phyloP scores from a whole-genome alignment of 2,888 invertebrate genomes.

The Altica lythri region DNA sequence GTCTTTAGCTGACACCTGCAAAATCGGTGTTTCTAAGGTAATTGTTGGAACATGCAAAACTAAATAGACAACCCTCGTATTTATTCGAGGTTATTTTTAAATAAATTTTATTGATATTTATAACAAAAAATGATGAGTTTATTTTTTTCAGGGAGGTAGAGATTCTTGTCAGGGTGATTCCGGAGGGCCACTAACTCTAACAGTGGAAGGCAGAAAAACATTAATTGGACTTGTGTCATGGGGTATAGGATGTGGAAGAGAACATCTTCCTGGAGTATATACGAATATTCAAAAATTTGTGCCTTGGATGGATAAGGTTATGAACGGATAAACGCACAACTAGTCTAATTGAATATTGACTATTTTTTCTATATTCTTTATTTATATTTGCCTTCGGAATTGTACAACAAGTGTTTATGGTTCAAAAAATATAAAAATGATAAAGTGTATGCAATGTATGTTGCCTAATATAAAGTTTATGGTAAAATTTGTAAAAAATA shows the following conservation, averaged over 20 bases:
- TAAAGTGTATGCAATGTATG: background rate
- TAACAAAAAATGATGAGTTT: too few relatives aligned
- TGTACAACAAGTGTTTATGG: too few relatives aligned
- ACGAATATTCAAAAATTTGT: slow-evolving; percentile 92
- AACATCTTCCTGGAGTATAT: slow-evolving; percentile 88
- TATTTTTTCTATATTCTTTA: slow-evolving; percentile 4
- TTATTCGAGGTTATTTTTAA: too few relatives aligned
- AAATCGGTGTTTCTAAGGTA: too few relatives aligned
- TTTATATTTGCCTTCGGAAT: background rate
- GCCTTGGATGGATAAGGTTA: slow-evolving; percentile 87
- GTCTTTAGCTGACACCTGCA: too few relatives aligned
- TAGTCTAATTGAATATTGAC: slow-evolving; percentile 6
- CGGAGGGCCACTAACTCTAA: slow-evolving; percentile 86
- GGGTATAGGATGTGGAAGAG: slow-evolving; percentile 90
- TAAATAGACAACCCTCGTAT: too few relatives aligned
- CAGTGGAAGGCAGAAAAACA: slow-evolving; percentile 83
- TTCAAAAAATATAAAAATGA: too few relatives aligned
- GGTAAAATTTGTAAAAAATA: background rate
- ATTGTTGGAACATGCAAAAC: too few relatives aligned
- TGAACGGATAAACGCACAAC: slow-evolving; percentile 59
- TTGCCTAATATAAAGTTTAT: background rate
- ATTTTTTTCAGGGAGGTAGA: slow-evolving; percentile 67
- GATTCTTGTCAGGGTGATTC: slow-evolving; percentile 80
- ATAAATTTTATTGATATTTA: too few relatives aligned
- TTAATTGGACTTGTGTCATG: slow-evolving; percentile 88